Base-by-base conservation (phyloP, 2,797 vertebrate species). In the Otolemur crassicaudatus region DNA sequence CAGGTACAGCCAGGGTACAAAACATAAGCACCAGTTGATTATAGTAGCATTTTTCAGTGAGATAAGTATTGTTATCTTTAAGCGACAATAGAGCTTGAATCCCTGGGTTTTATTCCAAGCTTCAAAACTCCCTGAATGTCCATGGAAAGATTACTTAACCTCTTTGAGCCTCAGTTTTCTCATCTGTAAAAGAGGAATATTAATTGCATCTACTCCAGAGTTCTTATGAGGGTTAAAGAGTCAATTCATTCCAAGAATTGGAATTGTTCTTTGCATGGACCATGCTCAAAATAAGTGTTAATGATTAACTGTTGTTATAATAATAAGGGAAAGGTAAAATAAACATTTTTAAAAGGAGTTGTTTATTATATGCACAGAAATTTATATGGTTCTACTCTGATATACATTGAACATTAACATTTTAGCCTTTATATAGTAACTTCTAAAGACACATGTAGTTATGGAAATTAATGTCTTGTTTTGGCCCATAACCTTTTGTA, bases 401-500 rank as follows among this genome's bases (percentile, higher is more conserved):
- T 53, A 75, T 34, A 5, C 29, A 46, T 5, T 77, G 14, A 95
- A 5, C 70, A 81, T 92, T 40, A 88, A 63, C 70, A 43, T 85
- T 87, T 83, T 43, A 92, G 58, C 81, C 58, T 91, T 89, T 91
- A 63, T 82, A n/a, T 70, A 94, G 72, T 88, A 80, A 60, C 67
- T 96, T 82, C 61, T 82, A 92, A 95, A 73, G 10, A 94, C 58
- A 82, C 17, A 83, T 86, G 22, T 69, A 90, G 87, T 97, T 96
- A 80, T 69, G 73, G 81, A 96, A 98, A 97, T 97, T 97, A 92
- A 97, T 97, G 97, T 94, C 81, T 96, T 82, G 23, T 94, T 97
- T 96, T 97, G 95, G 83, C 91, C 93, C 72, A 58, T 93, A 90
- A 96, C 95, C 90, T 97, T 91, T 96, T 88, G 31, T 81, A 49